Conservation (phyloP, 2,113 vertebrate species). For the Cyprinodon brontotheroides region DNA sequence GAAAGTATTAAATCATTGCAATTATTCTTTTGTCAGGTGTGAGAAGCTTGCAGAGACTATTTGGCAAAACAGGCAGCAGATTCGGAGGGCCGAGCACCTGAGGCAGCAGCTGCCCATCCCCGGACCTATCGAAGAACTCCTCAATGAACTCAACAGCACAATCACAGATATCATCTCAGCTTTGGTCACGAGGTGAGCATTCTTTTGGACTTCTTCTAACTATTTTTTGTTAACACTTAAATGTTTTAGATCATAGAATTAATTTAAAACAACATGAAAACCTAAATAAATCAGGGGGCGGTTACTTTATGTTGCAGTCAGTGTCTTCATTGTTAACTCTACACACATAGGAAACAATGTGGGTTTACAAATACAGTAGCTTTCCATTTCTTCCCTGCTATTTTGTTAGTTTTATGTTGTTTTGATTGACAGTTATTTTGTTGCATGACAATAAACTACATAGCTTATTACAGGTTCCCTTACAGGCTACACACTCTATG, state of each 20-base stretch:
- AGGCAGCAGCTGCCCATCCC: slow-evolving; percentile 95
- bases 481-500: too few species aligned
- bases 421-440: too few species aligned
- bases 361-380: too few species aligned
- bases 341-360: too few species aligned
- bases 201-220: neutral
- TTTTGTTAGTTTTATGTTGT: too few species aligned
- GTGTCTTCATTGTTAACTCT: too few species aligned
- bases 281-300: too few species aligned
- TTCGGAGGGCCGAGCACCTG: slow-evolving; percentile 91
- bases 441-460: too few species aligned
- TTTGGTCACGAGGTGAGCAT: slow-evolving; percentile 87
- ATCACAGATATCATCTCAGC: slow-evolving; percentile 98
- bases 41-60: slow-evolving; percentile 97
- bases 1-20: neutral
- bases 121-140: slow-evolving; percentile 91
- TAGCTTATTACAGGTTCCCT: too few species aligned
- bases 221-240: neutral
- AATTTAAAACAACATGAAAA: too few species aligned
- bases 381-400: too few species aligned
- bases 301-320: too few species aligned
- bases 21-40: slow-evolving; percentile 80
- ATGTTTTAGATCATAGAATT: neutral
- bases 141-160: slow-evolving; percentile 90
- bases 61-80: slow-evolving; percentile 98